Conservation (phyloP, 2,888 invertebrate genomes). For the Cataglyphis cursor region DNA sequence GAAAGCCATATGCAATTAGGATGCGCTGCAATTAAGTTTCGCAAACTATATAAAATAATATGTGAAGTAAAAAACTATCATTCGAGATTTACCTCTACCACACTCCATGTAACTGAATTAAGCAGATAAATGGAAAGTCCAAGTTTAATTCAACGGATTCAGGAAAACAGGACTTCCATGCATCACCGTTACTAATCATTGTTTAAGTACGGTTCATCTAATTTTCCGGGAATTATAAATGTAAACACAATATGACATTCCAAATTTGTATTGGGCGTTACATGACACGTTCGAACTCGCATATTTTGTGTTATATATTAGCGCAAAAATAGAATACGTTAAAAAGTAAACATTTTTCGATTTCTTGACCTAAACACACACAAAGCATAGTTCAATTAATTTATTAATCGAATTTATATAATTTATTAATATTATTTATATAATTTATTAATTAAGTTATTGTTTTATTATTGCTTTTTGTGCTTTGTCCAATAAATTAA, state of each 20-base stretch:
- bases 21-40: slow-evolving; percentile 26
- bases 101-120: slow-evolving; percentile 11
- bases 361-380: not conserved
- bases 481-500: slow-evolving; percentile 7
- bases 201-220: slow-evolving; percentile 35
- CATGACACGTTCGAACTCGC: not conserved
- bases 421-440: no score
- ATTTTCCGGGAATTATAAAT: slow-evolving; percentile 31
- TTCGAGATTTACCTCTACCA: slow-evolving; percentile 18
- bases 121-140: slow-evolving; percentile 14
- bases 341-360: slow-evolving; percentile 23
- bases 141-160: slow-evolving; percentile 30
- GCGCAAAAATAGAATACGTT: not conserved
- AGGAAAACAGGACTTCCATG: slow-evolving; percentile 18
- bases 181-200: slow-evolving; percentile 16
- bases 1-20: not conserved
- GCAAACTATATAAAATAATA: slow-evolving; percentile 28
- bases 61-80: slow-evolving; percentile 35
- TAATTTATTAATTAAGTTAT: no score
- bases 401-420: no score
- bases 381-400: no score
- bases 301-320: not conserved
- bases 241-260: slow-evolving; percentile 19
- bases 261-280: slow-evolving; percentile 20
- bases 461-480: not conserved